phyloP scores from a whole-genome alignment of 2,797 vertebrate genomes.

The Peromyscus nudipes region DNA sequence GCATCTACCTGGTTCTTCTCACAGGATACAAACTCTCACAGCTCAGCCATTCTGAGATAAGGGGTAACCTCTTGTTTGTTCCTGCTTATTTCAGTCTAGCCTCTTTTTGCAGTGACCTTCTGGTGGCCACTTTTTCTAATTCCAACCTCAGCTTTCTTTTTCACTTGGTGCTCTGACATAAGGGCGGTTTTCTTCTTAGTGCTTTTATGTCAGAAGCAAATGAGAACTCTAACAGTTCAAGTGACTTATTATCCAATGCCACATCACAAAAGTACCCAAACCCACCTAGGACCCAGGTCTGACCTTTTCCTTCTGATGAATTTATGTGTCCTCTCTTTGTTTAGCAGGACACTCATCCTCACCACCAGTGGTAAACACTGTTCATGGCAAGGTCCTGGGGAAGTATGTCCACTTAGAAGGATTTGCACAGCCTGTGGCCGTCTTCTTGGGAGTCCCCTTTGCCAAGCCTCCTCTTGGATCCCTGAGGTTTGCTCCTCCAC shows the following conservation, averaged over 20 bases:
- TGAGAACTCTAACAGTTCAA: not conserved
- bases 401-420: constrained; percentile 83
- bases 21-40: not conserved
- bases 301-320: rapidly evolving
- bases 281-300: not conserved
- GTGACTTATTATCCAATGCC: not conserved
- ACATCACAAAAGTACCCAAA: not conserved
- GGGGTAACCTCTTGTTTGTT: not conserved
- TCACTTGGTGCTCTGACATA: rapidly evolving
- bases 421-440: constrained; percentile 74
- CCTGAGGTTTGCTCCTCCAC: constrained; percentile 89
- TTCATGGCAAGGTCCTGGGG: constrained; percentile 87
- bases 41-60: not conserved
- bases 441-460: constrained; percentile 90
- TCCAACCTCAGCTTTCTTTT: not conserved
- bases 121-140: not conserved
- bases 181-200: not conserved
- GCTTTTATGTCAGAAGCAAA: not conserved
- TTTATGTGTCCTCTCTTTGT: not conserved
- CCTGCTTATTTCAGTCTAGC: not conserved
- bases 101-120: not conserved
- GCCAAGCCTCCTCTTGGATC: constrained; percentile 91
- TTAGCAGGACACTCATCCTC: constrained; percentile 24
- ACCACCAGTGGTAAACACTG: constrained; percentile 82
- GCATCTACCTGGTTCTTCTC: not conserved